A percentile compares a stretch with the other conserved stretches of the same genome.
Evolutionary conservation across 2,113 vertebrate genomes (phyloP).

Genomic region (Baryphthengus martii): DNA sequence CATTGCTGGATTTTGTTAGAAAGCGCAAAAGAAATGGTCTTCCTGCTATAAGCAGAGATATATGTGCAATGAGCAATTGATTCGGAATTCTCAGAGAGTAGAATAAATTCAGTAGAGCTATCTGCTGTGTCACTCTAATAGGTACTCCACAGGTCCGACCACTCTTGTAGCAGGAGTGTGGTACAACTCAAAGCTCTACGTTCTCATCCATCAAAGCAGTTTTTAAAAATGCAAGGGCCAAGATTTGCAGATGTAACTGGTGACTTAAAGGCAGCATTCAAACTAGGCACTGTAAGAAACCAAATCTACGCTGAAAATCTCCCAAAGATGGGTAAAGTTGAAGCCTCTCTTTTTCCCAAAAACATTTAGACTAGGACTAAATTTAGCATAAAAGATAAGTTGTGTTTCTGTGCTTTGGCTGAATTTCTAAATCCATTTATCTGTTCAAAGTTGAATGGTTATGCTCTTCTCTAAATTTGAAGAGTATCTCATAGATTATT

Average conservation of each 20-base stretch:
- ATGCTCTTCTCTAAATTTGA: background rate
- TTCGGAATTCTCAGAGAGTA: background rate
- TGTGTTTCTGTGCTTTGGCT: background rate
- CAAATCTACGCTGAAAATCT: background rate
- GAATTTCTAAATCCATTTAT: background rate
- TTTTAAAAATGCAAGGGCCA: background rate
- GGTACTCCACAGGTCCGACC: background rate
- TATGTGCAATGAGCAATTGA: background rate
- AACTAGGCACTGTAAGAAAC: background rate
- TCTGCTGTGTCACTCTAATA: background rate
- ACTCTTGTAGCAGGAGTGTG: background rate
- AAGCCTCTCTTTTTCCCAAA: background rate
- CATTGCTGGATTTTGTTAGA: background rate
- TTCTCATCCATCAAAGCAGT: background rate
- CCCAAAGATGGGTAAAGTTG: background rate
- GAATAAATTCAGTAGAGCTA: background rate
- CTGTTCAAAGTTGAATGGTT: background rate
- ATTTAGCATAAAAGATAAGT: background rate
- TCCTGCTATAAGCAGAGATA: background rate
- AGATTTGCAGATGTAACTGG: background rate
- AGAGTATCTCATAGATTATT: background rate
- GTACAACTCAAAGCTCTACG: background rate
- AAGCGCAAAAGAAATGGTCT: background rate
- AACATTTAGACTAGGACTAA: background rate
- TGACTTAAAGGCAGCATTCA: background rate